These are phyloP conservation scores for Leucopsar rothschildi DNA, from an alignment of 2,113 vertebrate species.

Conservation along the genomic window DNA sequence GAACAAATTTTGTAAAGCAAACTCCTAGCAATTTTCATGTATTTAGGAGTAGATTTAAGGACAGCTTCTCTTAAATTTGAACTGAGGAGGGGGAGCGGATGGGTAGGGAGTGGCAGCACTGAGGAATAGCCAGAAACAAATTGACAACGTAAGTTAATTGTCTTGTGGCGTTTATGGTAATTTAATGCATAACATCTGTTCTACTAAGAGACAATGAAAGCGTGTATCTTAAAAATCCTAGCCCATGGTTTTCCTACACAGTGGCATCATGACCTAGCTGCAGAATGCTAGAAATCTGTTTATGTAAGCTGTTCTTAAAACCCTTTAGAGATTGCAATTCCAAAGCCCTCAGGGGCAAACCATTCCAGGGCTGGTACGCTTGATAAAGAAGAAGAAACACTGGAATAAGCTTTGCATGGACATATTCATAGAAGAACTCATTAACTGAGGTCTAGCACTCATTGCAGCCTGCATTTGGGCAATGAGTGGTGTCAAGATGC, in stretches of 20 bases:
- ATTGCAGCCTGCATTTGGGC: not conserved
- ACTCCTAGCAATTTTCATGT: not conserved
- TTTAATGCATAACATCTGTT: not conserved
- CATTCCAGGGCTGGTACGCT: not conserved
- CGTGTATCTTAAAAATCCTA: not conserved
- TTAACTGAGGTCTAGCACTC: not conserved
- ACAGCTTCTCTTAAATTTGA: not conserved
- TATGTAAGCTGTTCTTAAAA: constrained; percentile 11
- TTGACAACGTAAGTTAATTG: not conserved
- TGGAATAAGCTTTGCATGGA: not conserved
- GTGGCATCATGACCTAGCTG: not conserved
- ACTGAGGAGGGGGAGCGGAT: not conserved
- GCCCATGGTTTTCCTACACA: not conserved
- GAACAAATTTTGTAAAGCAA: not conserved
- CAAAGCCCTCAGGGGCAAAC: not conserved
- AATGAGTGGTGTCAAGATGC: not conserved
- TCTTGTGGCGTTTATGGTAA: not conserved
- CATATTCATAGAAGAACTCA: not conserved
- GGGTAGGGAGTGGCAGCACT: not conserved
- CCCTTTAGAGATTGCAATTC: not conserved
- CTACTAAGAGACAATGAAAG: not conserved
- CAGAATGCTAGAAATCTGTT: not conserved
- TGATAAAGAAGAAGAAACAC: not conserved
- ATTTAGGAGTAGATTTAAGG: not conserved
- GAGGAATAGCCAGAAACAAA: not conserved